These are phyloP conservation scores for Dipodomys spectabilis DNA, from an alignment of 2,113 vertebrate genomes.

Conservation along the genomic window DNA sequence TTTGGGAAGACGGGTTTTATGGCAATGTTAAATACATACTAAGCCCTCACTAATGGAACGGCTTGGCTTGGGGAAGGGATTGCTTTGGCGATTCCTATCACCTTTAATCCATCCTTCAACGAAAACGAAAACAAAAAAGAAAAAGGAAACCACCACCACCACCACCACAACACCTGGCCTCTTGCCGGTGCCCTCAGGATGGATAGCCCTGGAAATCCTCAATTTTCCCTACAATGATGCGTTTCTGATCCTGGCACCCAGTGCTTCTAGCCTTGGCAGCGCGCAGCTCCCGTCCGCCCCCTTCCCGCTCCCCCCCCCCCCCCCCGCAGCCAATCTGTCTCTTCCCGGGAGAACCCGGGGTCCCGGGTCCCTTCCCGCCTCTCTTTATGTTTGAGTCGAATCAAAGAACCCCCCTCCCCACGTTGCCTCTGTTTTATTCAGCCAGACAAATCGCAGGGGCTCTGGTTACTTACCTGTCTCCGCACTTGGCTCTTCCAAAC, in stretches of 20 bases:
- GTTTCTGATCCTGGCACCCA: background rate
- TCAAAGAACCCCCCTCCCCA: background rate
- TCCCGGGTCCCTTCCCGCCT: too few species aligned
- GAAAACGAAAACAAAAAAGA: too few species aligned
- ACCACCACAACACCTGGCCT: background rate
- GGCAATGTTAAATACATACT: conserved; percentile 84
- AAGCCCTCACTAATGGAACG: conserved; percentile 84
- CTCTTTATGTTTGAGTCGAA: background rate
- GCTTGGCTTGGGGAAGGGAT: conserved; percentile 77
- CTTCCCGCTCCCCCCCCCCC: too few species aligned
- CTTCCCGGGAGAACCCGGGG: background rate
- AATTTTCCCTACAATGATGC: background rate
- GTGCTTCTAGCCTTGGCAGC: background rate
- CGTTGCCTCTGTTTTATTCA: conserved; percentile 63
- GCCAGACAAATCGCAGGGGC: conserved; percentile 84
- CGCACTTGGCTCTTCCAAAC: conserved; percentile 86
- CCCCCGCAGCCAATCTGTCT: background rate
- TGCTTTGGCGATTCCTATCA: conserved; percentile 64
- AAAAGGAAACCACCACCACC: too few species aligned
- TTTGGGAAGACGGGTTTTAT: conserved; percentile 82
- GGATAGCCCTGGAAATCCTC: background rate
- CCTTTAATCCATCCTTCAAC: conserved; percentile 41
- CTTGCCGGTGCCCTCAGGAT: background rate
- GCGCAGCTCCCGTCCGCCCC: too few species aligned
- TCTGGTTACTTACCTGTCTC: conserved; percentile 91